These are phyloP conservation scores for Anisognathus igniventris DNA, from an alignment of 2,797 vertebrate genomes.

Conservation along the genomic window DNA sequence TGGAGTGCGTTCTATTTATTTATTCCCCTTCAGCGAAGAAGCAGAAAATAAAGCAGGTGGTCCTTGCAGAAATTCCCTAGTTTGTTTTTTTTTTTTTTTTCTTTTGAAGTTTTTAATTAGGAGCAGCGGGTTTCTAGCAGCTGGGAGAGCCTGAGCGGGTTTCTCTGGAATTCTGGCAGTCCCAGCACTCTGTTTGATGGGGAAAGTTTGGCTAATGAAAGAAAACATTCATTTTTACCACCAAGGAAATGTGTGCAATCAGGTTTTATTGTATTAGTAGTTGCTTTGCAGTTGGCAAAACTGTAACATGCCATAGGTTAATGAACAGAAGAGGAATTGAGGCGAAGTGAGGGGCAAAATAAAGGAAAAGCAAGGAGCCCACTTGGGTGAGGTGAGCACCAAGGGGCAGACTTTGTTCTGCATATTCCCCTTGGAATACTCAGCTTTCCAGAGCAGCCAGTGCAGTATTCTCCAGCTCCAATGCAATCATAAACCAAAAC, in stretches of 20 bases:
- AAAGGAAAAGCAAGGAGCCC: neutral
- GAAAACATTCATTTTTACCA: neutral
- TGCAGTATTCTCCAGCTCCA: neutral
- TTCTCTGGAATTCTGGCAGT: neutral
- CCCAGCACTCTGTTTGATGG: neutral
- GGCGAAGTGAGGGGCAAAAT: fast-evolving
- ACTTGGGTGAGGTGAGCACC: neutral
- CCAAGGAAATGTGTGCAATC: neutral
- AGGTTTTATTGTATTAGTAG: neutral
- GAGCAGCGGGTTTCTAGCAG: neutral
- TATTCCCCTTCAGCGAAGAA: neutral
- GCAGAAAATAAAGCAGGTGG: neutral
- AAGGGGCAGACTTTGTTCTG: neutral
- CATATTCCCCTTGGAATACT: neutral
- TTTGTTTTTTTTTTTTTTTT: neutral
- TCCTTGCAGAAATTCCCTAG: neutral
- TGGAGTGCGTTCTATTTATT: neutral
- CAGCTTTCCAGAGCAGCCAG: neutral
- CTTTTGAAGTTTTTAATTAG: slow-evolving; percentile 53
- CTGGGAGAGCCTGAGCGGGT: neutral
- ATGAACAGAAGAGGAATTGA: neutral
- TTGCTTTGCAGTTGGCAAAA: neutral
- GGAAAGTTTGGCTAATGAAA: slow-evolving; percentile 29
- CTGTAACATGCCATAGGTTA: neutral
- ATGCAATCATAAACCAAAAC: neutral